Evolutionary conservation across 2,888 invertebrate species (phyloP).

Genomic region (Sinohyriopsis cumingii): DNA sequence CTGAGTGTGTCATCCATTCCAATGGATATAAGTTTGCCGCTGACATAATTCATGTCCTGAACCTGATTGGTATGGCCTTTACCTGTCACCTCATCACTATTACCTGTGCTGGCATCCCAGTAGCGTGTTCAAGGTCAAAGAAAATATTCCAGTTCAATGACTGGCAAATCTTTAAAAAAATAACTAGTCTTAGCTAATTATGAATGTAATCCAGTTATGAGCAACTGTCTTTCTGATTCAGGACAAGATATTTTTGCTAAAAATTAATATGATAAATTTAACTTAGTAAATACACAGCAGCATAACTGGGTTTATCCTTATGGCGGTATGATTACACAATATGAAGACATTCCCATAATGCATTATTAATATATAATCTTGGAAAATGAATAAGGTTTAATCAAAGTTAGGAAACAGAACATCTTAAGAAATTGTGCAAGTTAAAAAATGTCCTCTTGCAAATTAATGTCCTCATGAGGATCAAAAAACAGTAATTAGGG

Average conservation of each 20-base stretch:
- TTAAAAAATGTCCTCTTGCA: no score
- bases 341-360: no score
- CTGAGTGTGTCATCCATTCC: slow-evolving; percentile 95
- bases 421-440: no score
- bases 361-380: no score
- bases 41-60: slow-evolving; percentile 84
- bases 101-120: slow-evolving; percentile 77
- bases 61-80: slow-evolving; percentile 95
- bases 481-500: no score
- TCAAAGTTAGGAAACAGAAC: no score
- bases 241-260: no score
- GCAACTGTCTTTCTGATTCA: no score
- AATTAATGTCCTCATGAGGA: no score
- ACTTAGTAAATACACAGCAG: neutral
- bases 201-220: neutral
- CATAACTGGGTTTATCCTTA: neutral
- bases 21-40: slow-evolving; percentile 84
- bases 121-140: slow-evolving; percentile 60
- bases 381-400: no score
- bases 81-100: slow-evolving; percentile 76
- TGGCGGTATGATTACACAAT: no score
- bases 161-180: neutral
- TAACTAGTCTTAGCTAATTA: no score
- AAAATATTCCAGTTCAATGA: slow-evolving; percentile 4
- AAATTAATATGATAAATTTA: neutral